Evolutionary conservation across 2,888 invertebrate species (phyloP), one percentile per base, ranked within the genome.

Genomic region (Augochlorella aurata): DNA sequence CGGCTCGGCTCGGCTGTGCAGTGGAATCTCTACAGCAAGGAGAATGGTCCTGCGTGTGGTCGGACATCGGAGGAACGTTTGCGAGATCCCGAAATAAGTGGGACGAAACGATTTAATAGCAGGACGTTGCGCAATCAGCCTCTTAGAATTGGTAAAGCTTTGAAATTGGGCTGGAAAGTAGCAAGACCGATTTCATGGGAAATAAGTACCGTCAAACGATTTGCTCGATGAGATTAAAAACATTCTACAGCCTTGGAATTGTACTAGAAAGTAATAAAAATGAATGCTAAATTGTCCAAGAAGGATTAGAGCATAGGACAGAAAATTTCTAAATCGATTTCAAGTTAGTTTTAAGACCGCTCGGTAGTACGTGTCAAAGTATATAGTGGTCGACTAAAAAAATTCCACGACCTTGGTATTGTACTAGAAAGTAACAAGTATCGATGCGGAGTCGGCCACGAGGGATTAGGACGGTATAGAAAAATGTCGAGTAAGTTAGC

Each of bases 281-380:
- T 9, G 0, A 9, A 52, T 18, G 9, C n/a, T 9, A 0, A n/a
- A 9, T 52, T 9, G 3, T n/a, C 2, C 9, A 18, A n/a, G n/a
- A 52, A n/a, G n/a, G 1, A 52, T 52, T 18, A n/a, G n/a, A 18
- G 7, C 18, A 7, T 2, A 2, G 18, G 18, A 18, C 18, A 18
- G 2, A 18, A 50, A 1, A 18, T 29, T 3, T 29, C 3, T 29
- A 1, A 29, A 29, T 29, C 3, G 29, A 29, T 29, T 29, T 29
- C 29, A 29, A 29, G 3, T 1, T 29, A 29, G 29, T 2, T 3
- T 29, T 29, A 3, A 3, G n/a, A n/a, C n/a, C n/a, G n/a, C n/a
- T 3, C 29, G 3, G 29, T 29, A 3, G 29, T 29, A 29, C 29
- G 29, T 2, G 29, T 29, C 2, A 29, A 29, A 29, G 29, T 29